Conservation (phyloP, 2,888 invertebrate genomes). For the Catocala fraxini region DNA sequence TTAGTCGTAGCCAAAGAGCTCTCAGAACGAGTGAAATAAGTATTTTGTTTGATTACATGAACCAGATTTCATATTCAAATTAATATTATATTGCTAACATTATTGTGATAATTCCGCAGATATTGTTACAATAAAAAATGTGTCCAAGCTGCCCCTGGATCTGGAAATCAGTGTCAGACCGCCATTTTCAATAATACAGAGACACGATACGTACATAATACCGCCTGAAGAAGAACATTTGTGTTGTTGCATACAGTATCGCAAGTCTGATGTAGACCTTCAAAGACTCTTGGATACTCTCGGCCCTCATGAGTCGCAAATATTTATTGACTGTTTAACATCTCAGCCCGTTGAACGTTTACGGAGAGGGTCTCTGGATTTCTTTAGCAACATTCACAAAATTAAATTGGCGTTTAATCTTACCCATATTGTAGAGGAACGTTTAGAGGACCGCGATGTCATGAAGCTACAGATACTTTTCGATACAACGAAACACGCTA, state of each 20-base stretch:
- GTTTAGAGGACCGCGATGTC: conserved; percentile 76
- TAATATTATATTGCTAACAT: too few species aligned
- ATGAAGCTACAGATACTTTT: conserved; percentile 81
- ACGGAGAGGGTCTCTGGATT: conserved; percentile 68
- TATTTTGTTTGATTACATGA: too few species aligned
- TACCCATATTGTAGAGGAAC: conserved; percentile 72
- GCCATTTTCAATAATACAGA: conserved; percentile 84
- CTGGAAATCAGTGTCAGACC: conserved; percentile 78
- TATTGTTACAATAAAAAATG: conserved; percentile 85
- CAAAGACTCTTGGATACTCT: conserved; percentile 62
- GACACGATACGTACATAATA: conserved; percentile 73
- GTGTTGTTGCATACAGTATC: conserved; percentile 77
- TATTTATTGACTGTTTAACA: conserved; percentile 76
- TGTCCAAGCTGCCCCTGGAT: conserved; percentile 82
- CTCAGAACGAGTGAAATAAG: too few species aligned
- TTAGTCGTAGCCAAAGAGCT: too few species aligned
- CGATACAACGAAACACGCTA: conserved; percentile 78
- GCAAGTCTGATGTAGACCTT: conserved; percentile 71
- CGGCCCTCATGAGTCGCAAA: conserved; percentile 61
- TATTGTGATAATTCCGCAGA: conserved; percentile 64
- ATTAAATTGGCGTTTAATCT: conserved; percentile 79
- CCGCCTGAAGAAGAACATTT: conserved; percentile 64
- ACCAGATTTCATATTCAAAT: too few species aligned
- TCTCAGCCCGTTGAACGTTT: conserved; percentile 70
- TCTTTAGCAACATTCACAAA: conserved; percentile 80